phyloP scores from a whole-genome alignment of 2,888 invertebrate species.

The Itoplectis maculator region DNA sequence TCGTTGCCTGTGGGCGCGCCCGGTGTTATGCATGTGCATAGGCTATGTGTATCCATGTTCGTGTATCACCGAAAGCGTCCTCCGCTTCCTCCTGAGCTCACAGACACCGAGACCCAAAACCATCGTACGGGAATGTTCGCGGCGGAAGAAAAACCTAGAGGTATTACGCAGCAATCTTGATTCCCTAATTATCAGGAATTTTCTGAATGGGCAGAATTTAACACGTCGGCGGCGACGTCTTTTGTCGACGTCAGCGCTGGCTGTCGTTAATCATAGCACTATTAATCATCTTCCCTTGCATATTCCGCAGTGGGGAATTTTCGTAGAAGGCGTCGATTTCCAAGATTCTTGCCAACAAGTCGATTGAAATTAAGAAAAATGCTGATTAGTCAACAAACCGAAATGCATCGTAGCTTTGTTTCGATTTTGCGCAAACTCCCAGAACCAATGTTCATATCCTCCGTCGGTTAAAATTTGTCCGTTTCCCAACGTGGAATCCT shows the following conservation, averaged over 20 bases:
- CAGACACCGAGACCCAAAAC: conserved; percentile 23
- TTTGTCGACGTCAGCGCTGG: not conserved
- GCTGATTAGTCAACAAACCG: too few relatives aligned
- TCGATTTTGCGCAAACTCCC: too few relatives aligned
- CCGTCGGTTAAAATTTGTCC: too few relatives aligned
- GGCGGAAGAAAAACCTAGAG: not conserved
- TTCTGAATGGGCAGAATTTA: not conserved
- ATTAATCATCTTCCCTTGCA: not conserved
- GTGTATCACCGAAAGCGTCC: conserved; percentile 3
- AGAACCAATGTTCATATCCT: too few relatives aligned
- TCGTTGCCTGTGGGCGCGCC: conserved; percentile 48
- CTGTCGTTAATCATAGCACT: not conserved
- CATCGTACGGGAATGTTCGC: not conserved
- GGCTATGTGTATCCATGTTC: not conserved
- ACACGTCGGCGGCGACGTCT: not conserved
- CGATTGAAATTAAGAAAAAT: too few relatives aligned
- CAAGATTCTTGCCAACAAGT: not conserved
- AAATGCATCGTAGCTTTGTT: too few relatives aligned
- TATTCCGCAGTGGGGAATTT: not conserved
- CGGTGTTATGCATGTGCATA: conserved; percentile 47
- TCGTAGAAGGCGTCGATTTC: not conserved
- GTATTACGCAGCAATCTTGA: not conserved
- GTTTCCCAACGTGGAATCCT: not conserved
- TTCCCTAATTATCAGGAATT: not conserved
- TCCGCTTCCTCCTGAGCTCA: conserved; percentile 12